phyloP scores from a whole-genome alignment of 2,888 invertebrate genomes.

The Dryadula phaetusa region DNA sequence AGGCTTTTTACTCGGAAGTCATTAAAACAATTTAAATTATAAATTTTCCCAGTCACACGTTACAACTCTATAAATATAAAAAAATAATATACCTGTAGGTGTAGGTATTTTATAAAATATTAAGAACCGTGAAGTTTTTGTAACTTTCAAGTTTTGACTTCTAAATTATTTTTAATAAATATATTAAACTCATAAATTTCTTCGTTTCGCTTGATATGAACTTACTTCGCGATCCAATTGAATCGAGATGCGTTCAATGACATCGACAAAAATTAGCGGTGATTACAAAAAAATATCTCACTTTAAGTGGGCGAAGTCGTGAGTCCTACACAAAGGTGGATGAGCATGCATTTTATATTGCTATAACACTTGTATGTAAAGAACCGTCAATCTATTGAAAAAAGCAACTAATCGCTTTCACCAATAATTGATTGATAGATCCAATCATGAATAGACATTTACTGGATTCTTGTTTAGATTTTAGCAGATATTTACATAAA shows the following conservation, averaged over 20 bases:
- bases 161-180: background rate
- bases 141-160: background rate
- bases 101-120: background rate
- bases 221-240: constrained; percentile 30
- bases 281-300: constrained; percentile 31
- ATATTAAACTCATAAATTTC: background rate
- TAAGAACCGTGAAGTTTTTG: background rate
- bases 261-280: constrained; percentile 30
- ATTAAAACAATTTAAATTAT: constrained; percentile 4
- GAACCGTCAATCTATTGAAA: constrained; percentile 20
- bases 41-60: constrained; percentile 8
- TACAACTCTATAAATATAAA: background rate
- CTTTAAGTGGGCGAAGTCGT: constrained; percentile 39
- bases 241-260: constrained; percentile 39
- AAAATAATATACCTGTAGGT: background rate
- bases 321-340: constrained; percentile 35
- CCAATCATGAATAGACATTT: constrained; percentile 35
- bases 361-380: constrained; percentile 30
- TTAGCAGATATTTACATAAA: background rate
- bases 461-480: background rate
- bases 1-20: background rate
- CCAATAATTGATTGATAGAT: constrained; percentile 44
- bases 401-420: constrained; percentile 40
- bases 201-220: constrained; percentile 21
- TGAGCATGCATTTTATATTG: constrained; percentile 29